Evolutionary conservation across 2,113 vertebrate species (phyloP), one percentile per base, ranked within the genome.

Genomic region (Oryzias javanicus): DNA sequence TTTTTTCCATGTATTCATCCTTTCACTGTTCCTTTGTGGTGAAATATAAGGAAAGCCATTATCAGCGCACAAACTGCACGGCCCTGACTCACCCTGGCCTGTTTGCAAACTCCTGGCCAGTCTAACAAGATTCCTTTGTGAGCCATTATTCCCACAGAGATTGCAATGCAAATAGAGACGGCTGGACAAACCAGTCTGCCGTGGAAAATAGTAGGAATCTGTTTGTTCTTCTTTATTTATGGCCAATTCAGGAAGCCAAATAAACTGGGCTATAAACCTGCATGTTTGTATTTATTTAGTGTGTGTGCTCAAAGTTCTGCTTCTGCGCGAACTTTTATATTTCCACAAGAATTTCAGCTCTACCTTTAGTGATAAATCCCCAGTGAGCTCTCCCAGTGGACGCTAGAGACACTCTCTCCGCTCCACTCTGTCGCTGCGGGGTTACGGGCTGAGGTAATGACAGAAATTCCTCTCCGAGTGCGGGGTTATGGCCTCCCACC

Each of bases 391-490:
- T 29, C 17, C 12, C 35, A 27, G 27, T 35, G 29, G 60, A 16
- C 69, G 63, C 72, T 59, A 12, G 57, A 69, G 63, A 53, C 66
- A 55, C 53, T 42, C 27, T 49, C 52, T 57, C 56, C 52, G 49
- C 40, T 41, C 5, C 53, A 29, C 52, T 69, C 54, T 70, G 74
- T 80, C 19, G 2, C 13, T 74, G 71, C 46, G 55, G 62, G 69
- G 85, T 85, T 83, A 85, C 80, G 74, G 59, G 61, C 56, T 68
- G 65, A 71, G 66, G 18, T 84, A 80, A 82, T 70, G 76, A 76
- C 63, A 66, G 57, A 77, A 67, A 64, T 65, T 58, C 55, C 49
- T 55, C 59, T 53, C 20, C 18, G 46, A n/a, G 14, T 65, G 61
- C 4, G 46, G 62, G n/a, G 49, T 78, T 75, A 77, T 74, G 65